phyloP scores from a whole-genome alignment of 2,113 vertebrate species.

The Pipra filicauda region DNA sequence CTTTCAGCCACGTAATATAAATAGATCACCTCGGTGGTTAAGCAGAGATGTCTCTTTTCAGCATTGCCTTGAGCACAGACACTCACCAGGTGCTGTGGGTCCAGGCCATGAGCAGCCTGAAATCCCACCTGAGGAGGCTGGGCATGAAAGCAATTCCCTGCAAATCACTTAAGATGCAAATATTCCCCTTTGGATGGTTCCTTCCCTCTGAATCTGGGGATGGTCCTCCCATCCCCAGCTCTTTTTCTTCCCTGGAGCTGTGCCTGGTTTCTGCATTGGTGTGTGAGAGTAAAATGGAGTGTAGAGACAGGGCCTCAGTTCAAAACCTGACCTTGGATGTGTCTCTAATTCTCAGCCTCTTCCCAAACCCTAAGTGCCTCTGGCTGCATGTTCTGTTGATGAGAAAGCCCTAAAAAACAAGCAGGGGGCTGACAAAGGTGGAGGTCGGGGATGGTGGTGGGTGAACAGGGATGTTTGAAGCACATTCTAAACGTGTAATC shows the following conservation, averaged over 20 bases:
- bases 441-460: not conserved
- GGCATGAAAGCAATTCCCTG: not conserved
- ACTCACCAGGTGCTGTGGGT: not conserved
- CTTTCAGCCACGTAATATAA: not conserved
- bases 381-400: not conserved
- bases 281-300: not conserved
- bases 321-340: not conserved
- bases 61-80: not conserved
- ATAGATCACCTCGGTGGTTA: not conserved
- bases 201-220: not conserved
- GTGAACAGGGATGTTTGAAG: not conserved
- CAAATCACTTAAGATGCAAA: not conserved
- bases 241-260: not conserved
- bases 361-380: not conserved
- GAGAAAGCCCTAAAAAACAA: not conserved
- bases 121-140: not conserved
- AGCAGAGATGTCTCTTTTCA: not conserved
- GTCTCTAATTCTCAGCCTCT: not conserved
- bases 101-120: not conserved
- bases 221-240: not conserved
- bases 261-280: not conserved
- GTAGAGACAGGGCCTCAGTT: not conserved
- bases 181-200: not conserved
- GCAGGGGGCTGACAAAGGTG: not conserved
- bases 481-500: conserved; percentile 27